phyloP scores from a whole-genome alignment of 2,888 invertebrate species.

The Myopa testacea region DNA sequence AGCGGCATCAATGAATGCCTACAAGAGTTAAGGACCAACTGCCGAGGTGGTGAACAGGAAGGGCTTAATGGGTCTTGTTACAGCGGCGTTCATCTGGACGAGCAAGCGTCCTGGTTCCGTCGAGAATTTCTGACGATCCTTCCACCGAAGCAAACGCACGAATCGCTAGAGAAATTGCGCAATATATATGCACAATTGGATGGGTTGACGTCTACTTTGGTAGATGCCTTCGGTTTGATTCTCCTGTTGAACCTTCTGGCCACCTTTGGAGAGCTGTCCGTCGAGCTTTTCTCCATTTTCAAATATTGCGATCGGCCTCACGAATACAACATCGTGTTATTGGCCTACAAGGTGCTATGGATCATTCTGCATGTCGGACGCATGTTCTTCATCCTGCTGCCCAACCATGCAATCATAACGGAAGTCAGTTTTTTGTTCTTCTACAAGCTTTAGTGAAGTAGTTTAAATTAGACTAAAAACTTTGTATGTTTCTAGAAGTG shows the following conservation, averaged over 20 bases:
- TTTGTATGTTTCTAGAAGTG: constrained; percentile 54
- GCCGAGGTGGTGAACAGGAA: background rate
- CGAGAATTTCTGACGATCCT: constrained; percentile 38
- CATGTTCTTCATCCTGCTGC: constrained; percentile 44
- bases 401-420: constrained; percentile 45
- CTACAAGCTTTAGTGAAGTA: too few relatives aligned
- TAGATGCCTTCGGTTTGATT: constrained; percentile 40
- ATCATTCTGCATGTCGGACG: constrained; percentile 49
- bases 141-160: constrained; percentile 15
- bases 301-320: constrained; percentile 42
- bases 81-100: background rate
- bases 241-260: constrained; percentile 47
- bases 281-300: constrained; percentile 48
- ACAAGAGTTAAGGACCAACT: background rate
- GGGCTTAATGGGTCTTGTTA: background rate
- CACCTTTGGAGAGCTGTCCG: constrained; percentile 43
- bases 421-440: constrained; percentile 42
- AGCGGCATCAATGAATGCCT: constrained; percentile 2
- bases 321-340: constrained; percentile 20
- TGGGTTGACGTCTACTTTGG: constrained; percentile 35
- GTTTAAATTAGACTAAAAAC: background rate
- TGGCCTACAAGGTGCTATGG: constrained; percentile 51
- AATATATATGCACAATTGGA: constrained; percentile 43
- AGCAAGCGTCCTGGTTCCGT: constrained; percentile 39
- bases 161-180: constrained; percentile 41